Evolutionary conservation across 2,888 invertebrate species (phyloP).

Genomic region (Blera fallax): DNA sequence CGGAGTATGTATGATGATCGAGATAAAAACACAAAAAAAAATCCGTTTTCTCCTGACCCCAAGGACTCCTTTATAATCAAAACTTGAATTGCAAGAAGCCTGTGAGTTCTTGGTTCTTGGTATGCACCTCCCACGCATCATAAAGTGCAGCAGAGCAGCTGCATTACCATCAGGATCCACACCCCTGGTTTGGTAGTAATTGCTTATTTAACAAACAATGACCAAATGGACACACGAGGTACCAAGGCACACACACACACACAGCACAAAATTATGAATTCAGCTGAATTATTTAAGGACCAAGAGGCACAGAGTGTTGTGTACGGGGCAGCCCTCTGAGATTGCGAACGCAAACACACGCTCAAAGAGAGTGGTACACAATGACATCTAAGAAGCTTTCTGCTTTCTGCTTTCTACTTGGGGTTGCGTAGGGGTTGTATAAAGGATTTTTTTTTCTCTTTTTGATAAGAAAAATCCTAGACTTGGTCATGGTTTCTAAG

Average conservation of each 20-base stretch:
- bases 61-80: constrained; percentile 3
- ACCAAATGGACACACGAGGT: constrained; percentile 45
- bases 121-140: constrained; percentile 5
- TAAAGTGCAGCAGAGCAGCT: constrained; percentile 8
- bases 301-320: neutral
- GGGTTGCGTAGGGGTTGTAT: too few species aligned
- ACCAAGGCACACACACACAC: neutral
- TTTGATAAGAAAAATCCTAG: too few species aligned
- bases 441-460: too few species aligned
- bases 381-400: neutral
- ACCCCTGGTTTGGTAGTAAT: constrained; percentile 30
- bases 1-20: neutral
- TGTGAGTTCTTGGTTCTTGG: neutral
- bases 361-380: neutral
- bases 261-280: constrained; percentile 35
- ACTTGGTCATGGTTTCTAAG: too few species aligned
- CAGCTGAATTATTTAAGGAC: constrained; percentile 34
- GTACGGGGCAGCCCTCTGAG: neutral
- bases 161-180: constrained; percentile 12
- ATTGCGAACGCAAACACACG: neutral
- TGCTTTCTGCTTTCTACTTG: too few species aligned
- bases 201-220: constrained; percentile 56
- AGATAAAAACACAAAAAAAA: constrained; percentile 34
- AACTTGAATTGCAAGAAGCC: constrained; percentile 1
- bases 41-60: constrained; percentile 20